Base-by-base conservation (phyloP, 2,888 invertebrate species). In the Eupelmus urozonus region DNA sequence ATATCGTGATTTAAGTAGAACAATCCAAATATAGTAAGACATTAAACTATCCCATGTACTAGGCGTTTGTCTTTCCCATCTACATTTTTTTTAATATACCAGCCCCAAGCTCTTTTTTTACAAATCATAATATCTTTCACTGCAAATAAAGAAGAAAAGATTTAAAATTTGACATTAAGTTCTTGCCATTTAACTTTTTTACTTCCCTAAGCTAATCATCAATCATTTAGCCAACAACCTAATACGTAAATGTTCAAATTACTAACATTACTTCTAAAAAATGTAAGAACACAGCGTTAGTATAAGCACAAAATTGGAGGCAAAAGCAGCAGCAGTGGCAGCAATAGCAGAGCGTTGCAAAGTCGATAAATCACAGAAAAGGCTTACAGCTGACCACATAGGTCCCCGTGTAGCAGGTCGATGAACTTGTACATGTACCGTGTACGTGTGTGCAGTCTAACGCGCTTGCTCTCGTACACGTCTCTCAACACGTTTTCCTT, bases 321-420 rank as follows among this genome's bases (percentile, higher is more conserved):
- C 51, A 34, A 23, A 13, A 53, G 53, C 51, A 53, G 40, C 18
- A 13, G 9, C 2, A 45, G 45, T 13, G 42, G 42, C 16, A 57
- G 57, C 34, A 53, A 20, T 13, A 57, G 59, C 27, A 69, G 42
- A 53, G 34, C 67, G 67, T 57, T 69, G 72, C 72, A 49, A 63
- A 23, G 49, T 63, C 72, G 72, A 72, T 72, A 63, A 72, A 72
- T 72, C 72, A 71, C 60, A 51, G 49, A 34, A 71, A 60, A 71
- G 49, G 34, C 60, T 71, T 49, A 60, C 51, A 72, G 72, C 72
- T 71, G 72, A 62, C 62, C 72, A 40, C 72, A 63, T 63, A 53
- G 72, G 57, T 57, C 51, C 9, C 16, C 20, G n/a, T 16, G 40
- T 16, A 40, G 23, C n/a, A 25, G 72, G 72, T 72, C 72, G 62